Percentiles rank a stretch among this genome's conserved stretches.
Evolutionary conservation across 2,797 vertebrate genomes (phyloP).

Genomic region (Channa striata): DNA sequence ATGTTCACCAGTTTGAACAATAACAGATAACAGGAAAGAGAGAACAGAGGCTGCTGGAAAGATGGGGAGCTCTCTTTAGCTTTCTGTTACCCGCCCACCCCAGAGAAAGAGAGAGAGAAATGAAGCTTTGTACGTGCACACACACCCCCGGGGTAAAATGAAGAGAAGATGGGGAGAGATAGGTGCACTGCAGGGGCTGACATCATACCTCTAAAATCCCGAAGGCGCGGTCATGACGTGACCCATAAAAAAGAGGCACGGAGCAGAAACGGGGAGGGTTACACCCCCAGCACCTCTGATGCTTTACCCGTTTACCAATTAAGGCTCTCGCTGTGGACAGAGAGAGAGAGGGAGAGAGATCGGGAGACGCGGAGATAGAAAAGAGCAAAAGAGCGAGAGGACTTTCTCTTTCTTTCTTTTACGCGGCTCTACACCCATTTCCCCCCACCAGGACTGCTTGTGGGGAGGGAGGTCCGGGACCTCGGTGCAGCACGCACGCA

Average conservation of each 20-base stretch:
- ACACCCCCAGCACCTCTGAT: constrained; percentile 74
- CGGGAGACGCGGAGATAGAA: constrained; percentile 67
- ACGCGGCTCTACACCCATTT: constrained; percentile 58
- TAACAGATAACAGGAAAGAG: constrained; percentile 63
- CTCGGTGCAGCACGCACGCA: constrained; percentile 40
- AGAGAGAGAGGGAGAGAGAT: constrained; percentile 33
- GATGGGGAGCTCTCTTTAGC: not conserved
- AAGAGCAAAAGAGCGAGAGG: constrained; percentile 60
- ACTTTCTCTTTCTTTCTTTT: constrained; percentile 72
- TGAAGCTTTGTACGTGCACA: not conserved
- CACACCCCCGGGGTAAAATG: not conserved
- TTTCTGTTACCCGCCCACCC: not conserved
- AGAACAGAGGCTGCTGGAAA: constrained; percentile 20
- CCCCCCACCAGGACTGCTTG: constrained; percentile 67
- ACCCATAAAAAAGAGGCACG: constrained; percentile 53
- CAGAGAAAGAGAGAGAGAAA: not conserved
- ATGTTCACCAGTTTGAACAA: constrained; percentile 35
- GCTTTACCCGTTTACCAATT: constrained; percentile 89
- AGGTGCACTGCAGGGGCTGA: constrained; percentile 50
- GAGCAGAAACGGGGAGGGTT: constrained; percentile 20
- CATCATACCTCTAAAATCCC: constrained; percentile 85
- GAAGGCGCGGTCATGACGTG: constrained; percentile 87
- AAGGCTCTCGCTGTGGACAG: constrained; percentile 81
- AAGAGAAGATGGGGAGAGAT: constrained; percentile 21
- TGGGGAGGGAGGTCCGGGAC: constrained; percentile 75